Percentiles rank a stretch among this genome's conserved stretches.
Evolutionary conservation across 2,113 vertebrate genomes (phyloP).

Genomic region (Prionailurus viverrinus): DNA sequence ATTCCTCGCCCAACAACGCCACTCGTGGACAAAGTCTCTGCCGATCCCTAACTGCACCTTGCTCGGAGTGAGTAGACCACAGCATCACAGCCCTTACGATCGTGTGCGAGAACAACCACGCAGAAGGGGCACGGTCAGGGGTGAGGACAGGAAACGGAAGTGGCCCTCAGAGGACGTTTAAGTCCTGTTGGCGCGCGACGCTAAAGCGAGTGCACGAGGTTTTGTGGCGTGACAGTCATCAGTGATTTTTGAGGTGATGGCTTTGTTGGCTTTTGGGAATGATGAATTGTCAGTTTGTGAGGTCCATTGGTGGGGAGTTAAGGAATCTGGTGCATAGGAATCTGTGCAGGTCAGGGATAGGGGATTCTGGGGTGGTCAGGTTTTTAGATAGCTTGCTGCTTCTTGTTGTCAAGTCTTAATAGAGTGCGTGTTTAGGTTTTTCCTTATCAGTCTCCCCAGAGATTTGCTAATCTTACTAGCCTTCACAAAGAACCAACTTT

Average conservation of each 20-base stretch:
- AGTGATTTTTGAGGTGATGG: constrained; percentile 59
- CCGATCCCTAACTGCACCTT: neutral
- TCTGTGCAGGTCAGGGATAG: neutral
- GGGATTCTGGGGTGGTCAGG: neutral
- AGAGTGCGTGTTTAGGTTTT: constrained; percentile 20
- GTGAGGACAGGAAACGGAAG: constrained; percentile 52
- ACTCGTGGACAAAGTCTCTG: neutral
- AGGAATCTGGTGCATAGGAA: constrained; percentile 1
- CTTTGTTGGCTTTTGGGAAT: constrained; percentile 57
- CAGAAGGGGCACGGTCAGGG: neutral
- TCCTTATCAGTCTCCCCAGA: constrained; percentile 1
- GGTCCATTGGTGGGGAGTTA: neutral
- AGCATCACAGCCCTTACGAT: neutral
- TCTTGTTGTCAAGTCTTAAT: constrained; percentile 22
- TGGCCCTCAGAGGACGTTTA: constrained; percentile 19
- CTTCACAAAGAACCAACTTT: constrained; percentile 17
- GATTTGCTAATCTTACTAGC: constrained; percentile 45
- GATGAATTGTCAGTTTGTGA: neutral
- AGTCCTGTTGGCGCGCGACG: neutral
- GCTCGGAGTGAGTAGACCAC: constrained; percentile 54
- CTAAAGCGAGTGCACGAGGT: neutral
- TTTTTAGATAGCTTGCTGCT: constrained; percentile 17
- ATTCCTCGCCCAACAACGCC: neutral
- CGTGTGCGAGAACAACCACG: neutral
- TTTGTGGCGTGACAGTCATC: constrained; percentile 27